Percentiles rank a stretch among this genome's conserved stretches.
Evolutionary conservation across 2,888 invertebrate species (phyloP).

Genomic region (Ischnus inquisitorius): DNA sequence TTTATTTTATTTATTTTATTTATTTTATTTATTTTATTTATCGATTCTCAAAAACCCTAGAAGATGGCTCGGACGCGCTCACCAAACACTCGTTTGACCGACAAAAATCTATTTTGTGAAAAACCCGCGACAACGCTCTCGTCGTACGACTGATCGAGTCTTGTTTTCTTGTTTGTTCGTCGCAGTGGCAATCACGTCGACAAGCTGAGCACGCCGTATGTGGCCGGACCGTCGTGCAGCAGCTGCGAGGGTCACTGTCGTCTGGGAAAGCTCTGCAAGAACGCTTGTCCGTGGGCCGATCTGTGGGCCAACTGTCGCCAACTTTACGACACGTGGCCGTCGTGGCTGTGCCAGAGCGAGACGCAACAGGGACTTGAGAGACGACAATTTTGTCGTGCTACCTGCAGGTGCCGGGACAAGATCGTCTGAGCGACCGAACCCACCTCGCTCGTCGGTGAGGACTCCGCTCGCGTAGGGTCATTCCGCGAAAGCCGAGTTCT

Average conservation of each 20-base stretch:
- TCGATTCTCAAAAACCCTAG: too few relatives aligned
- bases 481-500: slow-evolving; percentile 10
- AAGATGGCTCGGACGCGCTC: too few relatives aligned
- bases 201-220: slow-evolving; percentile 89
- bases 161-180: slow-evolving; percentile 35
- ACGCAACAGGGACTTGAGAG: slow-evolving; percentile 87
- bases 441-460: slow-evolving; percentile 41
- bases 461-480: slow-evolving; percentile 13
- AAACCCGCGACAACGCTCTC: background rate
- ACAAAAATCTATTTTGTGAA: background rate
- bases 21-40: too few relatives aligned
- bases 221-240: slow-evolving; percentile 88
- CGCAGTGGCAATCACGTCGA: slow-evolving; percentile 90
- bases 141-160: slow-evolving; percentile 14
- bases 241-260: slow-evolving; percentile 89
- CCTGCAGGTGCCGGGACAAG: slow-evolving; percentile 89
- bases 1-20: too few relatives aligned
- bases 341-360: slow-evolving; percentile 88
- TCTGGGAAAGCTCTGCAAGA: slow-evolving; percentile 90
- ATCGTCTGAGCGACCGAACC: slow-evolving; percentile 80
- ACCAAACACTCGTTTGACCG: too few relatives aligned
- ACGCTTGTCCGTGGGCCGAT: slow-evolving; percentile 90
- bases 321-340: slow-evolving; percentile 87
- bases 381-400: slow-evolving; percentile 89
- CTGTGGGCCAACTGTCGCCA: slow-evolving; percentile 91